These are phyloP conservation scores for Pecten maximus DNA, from an alignment of 2,888 invertebrate genomes.

Conservation along the genomic window DNA sequence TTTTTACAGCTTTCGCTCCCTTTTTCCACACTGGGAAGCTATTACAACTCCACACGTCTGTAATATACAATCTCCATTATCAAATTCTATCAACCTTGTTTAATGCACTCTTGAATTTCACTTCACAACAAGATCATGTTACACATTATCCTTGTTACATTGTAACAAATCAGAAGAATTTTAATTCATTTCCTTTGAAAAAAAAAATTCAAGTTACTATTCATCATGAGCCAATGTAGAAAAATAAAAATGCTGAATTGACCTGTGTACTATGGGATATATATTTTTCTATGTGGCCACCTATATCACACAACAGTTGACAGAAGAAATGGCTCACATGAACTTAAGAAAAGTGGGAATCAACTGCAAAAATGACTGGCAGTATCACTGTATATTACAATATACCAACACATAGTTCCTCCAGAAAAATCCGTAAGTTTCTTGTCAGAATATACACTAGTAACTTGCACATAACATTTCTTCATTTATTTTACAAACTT, in stretches of 20 bases:
- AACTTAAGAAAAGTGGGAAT: background rate
- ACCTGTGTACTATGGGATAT: slow-evolving; percentile 15
- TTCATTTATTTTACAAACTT: slow-evolving; percentile 29
- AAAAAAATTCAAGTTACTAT: background rate
- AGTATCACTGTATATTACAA: slow-evolving; percentile 27
- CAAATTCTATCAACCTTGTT: slow-evolving; percentile 2
- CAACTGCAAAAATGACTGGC: slow-evolving; percentile 13
- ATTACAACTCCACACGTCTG: slow-evolving; percentile 1
- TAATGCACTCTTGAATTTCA: background rate
- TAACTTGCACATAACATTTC: slow-evolving; percentile 6
- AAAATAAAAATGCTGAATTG: slow-evolving; percentile 28
- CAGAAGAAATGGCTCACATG: background rate
- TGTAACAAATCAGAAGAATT: background rate
- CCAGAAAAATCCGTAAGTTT: background rate
- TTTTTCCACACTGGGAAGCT: background rate
- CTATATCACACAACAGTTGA: background rate
- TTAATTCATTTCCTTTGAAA: background rate
- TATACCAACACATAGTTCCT: background rate
- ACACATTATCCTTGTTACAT: background rate
- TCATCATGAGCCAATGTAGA: slow-evolving; percentile 12
- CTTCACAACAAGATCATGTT: background rate
- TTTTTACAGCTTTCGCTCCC: background rate
- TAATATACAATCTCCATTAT: slow-evolving; percentile 8
- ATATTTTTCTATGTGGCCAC: background rate
- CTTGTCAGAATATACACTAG: slow-evolving; percentile 19